Percentiles rank a stretch among this genome's conserved stretches.
Conservation (phyloP, 2,113 vertebrate species). For the Gymnogyps californianus region DNA sequence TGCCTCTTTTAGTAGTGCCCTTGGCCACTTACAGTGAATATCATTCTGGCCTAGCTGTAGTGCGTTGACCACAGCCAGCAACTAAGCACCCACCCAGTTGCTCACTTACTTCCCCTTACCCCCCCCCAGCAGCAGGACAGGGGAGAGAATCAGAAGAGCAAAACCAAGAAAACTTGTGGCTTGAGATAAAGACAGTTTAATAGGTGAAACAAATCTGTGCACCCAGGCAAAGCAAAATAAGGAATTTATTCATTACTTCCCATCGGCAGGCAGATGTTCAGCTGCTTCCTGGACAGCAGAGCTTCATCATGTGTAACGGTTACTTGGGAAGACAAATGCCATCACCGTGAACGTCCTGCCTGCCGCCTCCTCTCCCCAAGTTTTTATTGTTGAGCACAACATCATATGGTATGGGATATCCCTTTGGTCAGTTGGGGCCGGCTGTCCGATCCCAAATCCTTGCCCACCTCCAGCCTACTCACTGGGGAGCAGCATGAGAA, state of each 20-base stretch:
- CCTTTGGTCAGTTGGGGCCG: not conserved
- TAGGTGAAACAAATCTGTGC: not conserved
- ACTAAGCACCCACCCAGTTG: not conserved
- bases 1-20: not conserved
- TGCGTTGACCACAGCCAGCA: not conserved
- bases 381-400: not conserved
- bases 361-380: not conserved
- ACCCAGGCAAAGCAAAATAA: not conserved
- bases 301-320: fast-evolving
- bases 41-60: not conserved
- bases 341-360: fast-evolving
- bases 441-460: not conserved
- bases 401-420: not conserved
- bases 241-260: not conserved
- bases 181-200: not conserved
- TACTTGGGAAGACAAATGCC: not conserved
- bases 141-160: not conserved
- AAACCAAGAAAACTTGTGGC: not conserved
- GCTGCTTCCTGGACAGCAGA: not conserved
- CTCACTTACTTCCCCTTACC: not conserved
- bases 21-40: not conserved
- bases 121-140: fast-evolving
- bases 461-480: not conserved
- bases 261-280: not conserved
- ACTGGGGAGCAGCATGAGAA: not conserved